A percentile compares a stretch with the other conserved stretches of the same genome.
Evolutionary conservation across 2,797 vertebrate species (phyloP).

Genomic region (Toxotes lorentzi): DNA sequence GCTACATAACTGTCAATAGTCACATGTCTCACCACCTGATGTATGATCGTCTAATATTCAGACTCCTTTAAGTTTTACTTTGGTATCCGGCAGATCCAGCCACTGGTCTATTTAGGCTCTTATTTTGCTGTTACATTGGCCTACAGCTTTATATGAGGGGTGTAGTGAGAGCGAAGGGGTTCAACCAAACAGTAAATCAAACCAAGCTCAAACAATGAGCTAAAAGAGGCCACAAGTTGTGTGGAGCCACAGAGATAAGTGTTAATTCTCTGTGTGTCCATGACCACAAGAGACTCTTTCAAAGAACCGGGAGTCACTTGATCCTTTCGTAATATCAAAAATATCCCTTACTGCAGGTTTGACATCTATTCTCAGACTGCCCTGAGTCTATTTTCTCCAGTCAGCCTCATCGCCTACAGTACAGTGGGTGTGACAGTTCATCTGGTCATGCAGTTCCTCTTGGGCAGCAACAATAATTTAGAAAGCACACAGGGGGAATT

Average conservation of each 20-base stretch:
- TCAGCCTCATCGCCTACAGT: background rate
- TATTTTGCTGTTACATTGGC: background rate
- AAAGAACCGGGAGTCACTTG: conserved; percentile 28
- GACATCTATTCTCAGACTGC: conserved; percentile 25
- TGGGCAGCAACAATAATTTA: conserved; percentile 41
- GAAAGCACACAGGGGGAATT: conserved; percentile 25
- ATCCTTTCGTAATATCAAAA: conserved; percentile 30
- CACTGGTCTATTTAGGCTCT: background rate
- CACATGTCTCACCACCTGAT: background rate
- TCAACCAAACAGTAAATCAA: conserved; percentile 24
- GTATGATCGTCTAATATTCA: background rate
- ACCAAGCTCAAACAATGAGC: conserved; percentile 22
- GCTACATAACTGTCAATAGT: background rate
- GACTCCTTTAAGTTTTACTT: background rate
- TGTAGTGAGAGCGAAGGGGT: conserved; percentile 5
- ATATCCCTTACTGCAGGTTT: conserved; percentile 28
- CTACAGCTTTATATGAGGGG: background rate
- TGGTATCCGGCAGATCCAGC: background rate
- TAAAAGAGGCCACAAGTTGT: conserved; percentile 13
- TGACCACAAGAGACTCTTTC: conserved; percentile 36
- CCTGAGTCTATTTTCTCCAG: conserved; percentile 15
- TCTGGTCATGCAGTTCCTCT: conserved; percentile 40
- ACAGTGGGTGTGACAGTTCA: conserved; percentile 28
- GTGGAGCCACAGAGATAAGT: background rate
- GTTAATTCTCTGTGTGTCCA: conserved; percentile 19